A percentile compares a stretch with the other conserved stretches of the same genome.
phyloP scores from a whole-genome alignment of 1,140 invertebrate genomes.

The Cotesia vestalis region DNA sequence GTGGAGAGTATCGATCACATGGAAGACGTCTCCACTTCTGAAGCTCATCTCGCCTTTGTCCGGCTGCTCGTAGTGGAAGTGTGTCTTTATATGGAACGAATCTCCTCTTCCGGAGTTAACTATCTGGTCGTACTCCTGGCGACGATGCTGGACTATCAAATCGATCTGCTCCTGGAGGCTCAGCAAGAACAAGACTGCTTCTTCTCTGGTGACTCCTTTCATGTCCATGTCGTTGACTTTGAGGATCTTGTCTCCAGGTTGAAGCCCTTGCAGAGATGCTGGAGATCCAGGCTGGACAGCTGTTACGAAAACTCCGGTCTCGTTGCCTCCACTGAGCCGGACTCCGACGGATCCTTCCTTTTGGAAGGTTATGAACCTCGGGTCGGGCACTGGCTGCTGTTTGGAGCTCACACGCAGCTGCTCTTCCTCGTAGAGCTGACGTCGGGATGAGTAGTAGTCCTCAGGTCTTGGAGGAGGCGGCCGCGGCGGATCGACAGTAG shows the following conservation, averaged over 20 bases:
- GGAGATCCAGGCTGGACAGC: slow-evolving; percentile 96
- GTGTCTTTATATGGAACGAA: slow-evolving; percentile 97
- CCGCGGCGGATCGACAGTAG: slow-evolving; percentile 77
- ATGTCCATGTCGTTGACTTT: slow-evolving; percentile 98
- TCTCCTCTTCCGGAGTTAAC: slow-evolving; percentile 85
- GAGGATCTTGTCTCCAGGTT: slow-evolving; percentile 95
- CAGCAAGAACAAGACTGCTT: slow-evolving; percentile 93
- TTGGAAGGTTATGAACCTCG: slow-evolving; percentile 92
- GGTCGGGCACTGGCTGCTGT: slow-evolving; percentile 83
- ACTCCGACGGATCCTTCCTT: slow-evolving; percentile 96
- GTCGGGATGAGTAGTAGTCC: slow-evolving; percentile 83
- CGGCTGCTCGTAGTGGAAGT: slow-evolving; percentile 93
- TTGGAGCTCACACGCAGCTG: slow-evolving; percentile 76
- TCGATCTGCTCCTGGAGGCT: slow-evolving; percentile 96
- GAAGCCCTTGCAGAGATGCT: slow-evolving; percentile 92
- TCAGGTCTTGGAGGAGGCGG: slow-evolving; percentile 88
- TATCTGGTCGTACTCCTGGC: slow-evolving; percentile 89
- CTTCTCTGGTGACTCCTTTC: slow-evolving; percentile 94
- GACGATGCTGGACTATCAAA: slow-evolving; percentile 91
- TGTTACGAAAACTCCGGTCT: slow-evolving; percentile 97
- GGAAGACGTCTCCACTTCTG: slow-evolving; percentile 94
- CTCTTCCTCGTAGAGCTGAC: slow-evolving; percentile 84
- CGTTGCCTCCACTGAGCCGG: slow-evolving; percentile 94
- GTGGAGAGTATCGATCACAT: slow-evolving; percentile 95
- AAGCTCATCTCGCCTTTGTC: slow-evolving; percentile 94